Percentiles rank a stretch among this genome's conserved stretches.
phyloP scores from a whole-genome alignment of 2,888 invertebrate species.

The Crioceris asparagi region DNA sequence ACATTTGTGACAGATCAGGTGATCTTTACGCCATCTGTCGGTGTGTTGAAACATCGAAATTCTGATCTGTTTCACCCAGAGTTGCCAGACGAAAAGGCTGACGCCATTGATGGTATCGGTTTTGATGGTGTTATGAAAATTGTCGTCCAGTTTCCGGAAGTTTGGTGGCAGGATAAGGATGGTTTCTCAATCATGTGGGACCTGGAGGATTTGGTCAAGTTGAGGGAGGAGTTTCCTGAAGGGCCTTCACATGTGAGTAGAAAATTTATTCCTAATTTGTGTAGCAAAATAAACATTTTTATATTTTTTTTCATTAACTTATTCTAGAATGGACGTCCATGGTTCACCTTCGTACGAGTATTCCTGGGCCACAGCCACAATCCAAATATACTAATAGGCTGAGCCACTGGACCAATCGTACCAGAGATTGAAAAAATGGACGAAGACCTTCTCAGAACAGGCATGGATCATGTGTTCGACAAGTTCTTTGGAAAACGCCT shows the following conservation, averaged over 20 bases:
- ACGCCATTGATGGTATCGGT: slow-evolving; percentile 20
- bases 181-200: slow-evolving; percentile 20
- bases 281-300: not conserved
- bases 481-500: slow-evolving; percentile 43
- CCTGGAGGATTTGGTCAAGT: slow-evolving; percentile 16
- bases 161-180: slow-evolving; percentile 18
- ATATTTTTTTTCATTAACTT: slow-evolving; percentile 5
- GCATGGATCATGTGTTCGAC: slow-evolving; percentile 42
- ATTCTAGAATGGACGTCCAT: slow-evolving; percentile 12
- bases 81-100: slow-evolving; percentile 16
- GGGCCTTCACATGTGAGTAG: slow-evolving; percentile 19
- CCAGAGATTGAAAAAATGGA: slow-evolving; percentile 49
- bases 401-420: slow-evolving; percentile 54
- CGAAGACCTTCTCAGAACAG: slow-evolving; percentile 41
- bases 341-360: slow-evolving; percentile 9
- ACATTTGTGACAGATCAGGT: slow-evolving; percentile 46
- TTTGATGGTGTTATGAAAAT: slow-evolving; percentile 21
- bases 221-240: slow-evolving; percentile 24
- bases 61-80: slow-evolving; percentile 17
- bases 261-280: too few species aligned
- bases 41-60: slow-evolving; percentile 20
- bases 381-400: slow-evolving; percentile 50
- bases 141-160: slow-evolving; percentile 15
- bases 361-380: slow-evolving; percentile 39
- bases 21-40: slow-evolving; percentile 43